A percentile compares a stretch with the other conserved stretches of the same genome.
These are phyloP conservation scores for Megaceryle maxima DNA, from an alignment of 2,113 vertebrate species.

Conservation along the genomic window DNA sequence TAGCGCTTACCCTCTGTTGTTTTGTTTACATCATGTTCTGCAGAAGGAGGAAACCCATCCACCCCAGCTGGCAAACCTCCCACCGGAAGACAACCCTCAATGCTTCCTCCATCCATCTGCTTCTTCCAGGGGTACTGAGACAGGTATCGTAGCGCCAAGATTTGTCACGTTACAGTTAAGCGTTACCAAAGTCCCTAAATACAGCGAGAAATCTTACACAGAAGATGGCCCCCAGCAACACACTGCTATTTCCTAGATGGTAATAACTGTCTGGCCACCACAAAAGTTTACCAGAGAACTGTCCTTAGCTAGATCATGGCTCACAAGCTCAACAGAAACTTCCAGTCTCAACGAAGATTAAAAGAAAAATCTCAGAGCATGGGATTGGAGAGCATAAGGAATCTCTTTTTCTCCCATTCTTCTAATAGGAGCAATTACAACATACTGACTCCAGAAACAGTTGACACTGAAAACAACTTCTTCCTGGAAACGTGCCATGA, in stretches of 20 bases:
- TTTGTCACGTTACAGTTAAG: fast-evolving
- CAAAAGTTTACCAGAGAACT: neutral
- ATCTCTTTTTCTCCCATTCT: neutral
- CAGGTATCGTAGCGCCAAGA: fast-evolving
- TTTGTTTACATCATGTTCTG: neutral
- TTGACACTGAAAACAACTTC: neutral
- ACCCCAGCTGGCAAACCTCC: neutral
- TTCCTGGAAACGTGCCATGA: neutral
- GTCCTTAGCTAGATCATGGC: neutral
- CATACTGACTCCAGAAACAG: neutral
- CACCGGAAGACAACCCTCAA: fast-evolving
- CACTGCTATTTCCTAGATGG: neutral
- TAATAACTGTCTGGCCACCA: neutral
- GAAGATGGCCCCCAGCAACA: neutral
- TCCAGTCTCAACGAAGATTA: neutral
- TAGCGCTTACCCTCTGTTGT: neutral
- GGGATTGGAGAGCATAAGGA: neutral
- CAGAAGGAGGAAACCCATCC: neutral
- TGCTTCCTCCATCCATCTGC: neutral
- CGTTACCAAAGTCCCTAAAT: neutral
- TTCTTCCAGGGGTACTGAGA: fast-evolving
- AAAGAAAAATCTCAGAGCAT: neutral
- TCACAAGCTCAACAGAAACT: neutral
- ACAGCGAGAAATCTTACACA: neutral
- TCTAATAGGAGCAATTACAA: neutral